Evolutionary conservation across 2,797 vertebrate genomes (phyloP).

Genomic region (Adelosebastes latens): DNA sequence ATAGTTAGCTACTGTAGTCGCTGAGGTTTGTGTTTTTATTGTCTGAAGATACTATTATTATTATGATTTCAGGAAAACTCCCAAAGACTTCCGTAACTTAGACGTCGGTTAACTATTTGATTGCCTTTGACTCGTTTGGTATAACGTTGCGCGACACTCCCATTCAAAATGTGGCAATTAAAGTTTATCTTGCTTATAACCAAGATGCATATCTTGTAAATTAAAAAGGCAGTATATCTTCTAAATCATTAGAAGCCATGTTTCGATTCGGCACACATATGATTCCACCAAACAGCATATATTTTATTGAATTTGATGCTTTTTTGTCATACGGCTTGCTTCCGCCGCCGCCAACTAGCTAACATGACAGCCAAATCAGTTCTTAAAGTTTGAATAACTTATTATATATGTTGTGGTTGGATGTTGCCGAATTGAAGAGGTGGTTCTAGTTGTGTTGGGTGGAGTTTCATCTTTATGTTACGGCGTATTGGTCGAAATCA

Average conservation of each 20-base stretch:
- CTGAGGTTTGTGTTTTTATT: slow-evolving; percentile 15
- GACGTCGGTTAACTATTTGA: background rate
- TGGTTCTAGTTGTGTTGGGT: background rate
- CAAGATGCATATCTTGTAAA: background rate
- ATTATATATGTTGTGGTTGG: background rate
- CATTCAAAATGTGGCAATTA: background rate
- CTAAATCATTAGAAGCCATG: background rate
- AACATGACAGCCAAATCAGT: background rate
- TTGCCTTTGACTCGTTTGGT: background rate
- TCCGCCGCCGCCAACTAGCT: background rate
- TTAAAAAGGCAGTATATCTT: accelerated
- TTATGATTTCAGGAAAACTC: background rate
- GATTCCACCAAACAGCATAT: background rate
- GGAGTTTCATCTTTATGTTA: too few species aligned
- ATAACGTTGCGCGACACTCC: background rate
- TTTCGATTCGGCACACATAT: background rate
- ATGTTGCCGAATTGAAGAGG: background rate
- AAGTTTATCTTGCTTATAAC: background rate
- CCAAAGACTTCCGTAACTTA: accelerated
- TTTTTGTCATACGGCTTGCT: background rate
- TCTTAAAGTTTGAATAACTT: background rate
- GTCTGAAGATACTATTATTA: accelerated
- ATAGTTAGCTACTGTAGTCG: background rate
- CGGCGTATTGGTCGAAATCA: background rate
- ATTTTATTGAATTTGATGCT: background rate